Base-by-base conservation (phyloP, 2,888 invertebrate species). In the Lepidochrysops patricia region DNA sequence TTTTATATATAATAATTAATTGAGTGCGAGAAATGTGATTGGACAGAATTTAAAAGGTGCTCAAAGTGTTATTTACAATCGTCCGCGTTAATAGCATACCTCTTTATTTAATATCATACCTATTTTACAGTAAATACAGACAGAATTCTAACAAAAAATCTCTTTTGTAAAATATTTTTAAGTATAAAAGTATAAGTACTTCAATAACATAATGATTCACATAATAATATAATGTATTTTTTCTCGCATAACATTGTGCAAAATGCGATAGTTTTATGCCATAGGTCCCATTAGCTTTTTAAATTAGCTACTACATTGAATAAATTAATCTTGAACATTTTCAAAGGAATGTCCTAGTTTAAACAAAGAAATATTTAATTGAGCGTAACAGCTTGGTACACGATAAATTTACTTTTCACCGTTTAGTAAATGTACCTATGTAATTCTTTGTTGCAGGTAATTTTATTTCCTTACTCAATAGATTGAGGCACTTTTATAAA, bases 371-470 rank as follows among this genome's bases (percentile, higher is more conserved):
- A 23, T 19, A 23, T 54, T 54, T 29, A 26, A 29, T 19, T 15
- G 9, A 54, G 19, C 54, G 54, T 32, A 29, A 54, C 54, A 54
- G 12, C 19, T 23, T 43, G 4, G 43, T 12, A 9, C 7, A 43
- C 29, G 19, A 32, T 54, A 54, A 15, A 54, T 54, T 54, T 54
- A 5, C 54, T 15, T 54, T 54, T 54, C 19, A 32, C 29, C 23
- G 32, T 67, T 70, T 69, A 70, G 70, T 72, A 70, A n/a, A 74
- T 68, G 68, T 71, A n/a, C n/a, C n/a, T n/a, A 64, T 66, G 54
- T 29, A 15, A 67, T 67, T 74, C 72, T 75, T 77, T 82, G 76
- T 84, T 82, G 63, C 79, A 85, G 84, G 84, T 84, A 84, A 81
- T 54, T 75, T 76, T n/a, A n/a, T n/a, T n/a, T n/a, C n/a, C n/a